Evolutionary conservation across 2,888 invertebrate genomes (phyloP), one percentile per base, ranked within the genome.

Genomic region (Agrotis clavis): DNA sequence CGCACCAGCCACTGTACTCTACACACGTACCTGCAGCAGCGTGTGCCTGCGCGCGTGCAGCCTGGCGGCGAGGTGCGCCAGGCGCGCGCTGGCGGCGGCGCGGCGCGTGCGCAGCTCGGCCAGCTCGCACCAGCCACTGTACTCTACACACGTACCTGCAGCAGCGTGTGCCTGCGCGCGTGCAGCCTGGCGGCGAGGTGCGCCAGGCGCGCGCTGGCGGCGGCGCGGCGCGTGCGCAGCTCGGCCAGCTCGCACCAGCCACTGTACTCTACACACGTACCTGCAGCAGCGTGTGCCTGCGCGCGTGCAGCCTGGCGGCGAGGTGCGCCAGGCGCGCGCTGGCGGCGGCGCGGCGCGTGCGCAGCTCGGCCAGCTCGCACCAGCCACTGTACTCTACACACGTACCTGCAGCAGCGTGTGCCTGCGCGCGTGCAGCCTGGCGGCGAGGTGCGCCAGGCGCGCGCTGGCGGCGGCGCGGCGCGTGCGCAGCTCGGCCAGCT

Each of bases 121-220:
- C n/a, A n/a, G n/a, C n/a, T n/a, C n/a, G n/a, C n/a, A 35, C 35
- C 35, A 35, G 35, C 35, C 35, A 35, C 35, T 35, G 35, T 35
- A 35, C 35, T 35, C 35, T 35, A 35, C 16, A 7, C 13, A 0
- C 16, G 64, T 21, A 64, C 64, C 64, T 64, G 65, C 98, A 97
- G 35, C 35, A 35, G 35, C 35, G 89, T 99, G 98, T 81, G 98
- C 97, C 63, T 99, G 97, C 83, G 88, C 98, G 97, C 0, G 99
- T 98, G 74, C 97, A 99, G 98, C 75, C 98, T 97, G 83, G 98
- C 97, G 88, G 98, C 98, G 86, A 99, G 94, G 86, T 97, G 97
- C 47, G 97, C 97, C 74, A 35, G n/a, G 41, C 59, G 59, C n/a
- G 59, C 41, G 59, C 59, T n/a, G 59, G 18, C 19, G 19, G 59